A percentile compares a stretch with the other conserved stretches of the same genome.
phyloP scores from a whole-genome alignment of 2,888 invertebrate genomes.

The Chaitophorus viminalis region DNA sequence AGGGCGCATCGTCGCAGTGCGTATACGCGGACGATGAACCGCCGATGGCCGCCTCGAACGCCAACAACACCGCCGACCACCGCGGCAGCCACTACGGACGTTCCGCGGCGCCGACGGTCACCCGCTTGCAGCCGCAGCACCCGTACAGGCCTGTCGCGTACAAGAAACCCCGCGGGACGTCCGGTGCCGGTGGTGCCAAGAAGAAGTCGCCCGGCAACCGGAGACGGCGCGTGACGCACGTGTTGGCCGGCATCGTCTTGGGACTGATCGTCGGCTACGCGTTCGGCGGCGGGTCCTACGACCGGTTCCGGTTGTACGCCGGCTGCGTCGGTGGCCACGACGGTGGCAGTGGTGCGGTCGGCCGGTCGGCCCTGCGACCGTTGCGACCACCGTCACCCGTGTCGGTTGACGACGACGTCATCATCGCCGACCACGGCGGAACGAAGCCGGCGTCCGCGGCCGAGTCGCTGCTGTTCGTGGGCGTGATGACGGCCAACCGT shows the following conservation, averaged over 20 bases:
- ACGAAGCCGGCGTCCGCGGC: background rate
- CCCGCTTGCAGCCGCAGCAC: background rate
- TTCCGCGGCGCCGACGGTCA: background rate
- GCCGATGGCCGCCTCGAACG: conserved; percentile 49
- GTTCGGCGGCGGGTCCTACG: conserved; percentile 40
- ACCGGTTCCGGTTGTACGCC: conserved; percentile 30
- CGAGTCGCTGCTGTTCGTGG: conserved; percentile 81
- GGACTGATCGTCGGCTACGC: conserved; percentile 45
- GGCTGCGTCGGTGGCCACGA: conserved; percentile 13
- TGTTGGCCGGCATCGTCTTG: conserved; percentile 47
- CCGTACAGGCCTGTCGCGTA: conserved; percentile 6
- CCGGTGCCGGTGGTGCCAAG: conserved; percentile 20
- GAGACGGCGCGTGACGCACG: conserved; percentile 40
- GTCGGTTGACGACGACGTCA: background rate
- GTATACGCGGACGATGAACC: conserved; percentile 50
- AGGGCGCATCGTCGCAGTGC: background rate
- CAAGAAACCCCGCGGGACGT: conserved; percentile 37
- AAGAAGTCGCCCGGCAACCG: conserved; percentile 36
- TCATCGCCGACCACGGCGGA: background rate
- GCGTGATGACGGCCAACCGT: conserved; percentile 96
- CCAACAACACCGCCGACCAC: background rate
- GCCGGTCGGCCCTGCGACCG: background rate
- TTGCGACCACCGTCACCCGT: background rate
- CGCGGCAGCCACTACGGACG: background rate
- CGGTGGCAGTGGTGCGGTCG: background rate